Conservation (phyloP, 2,113 vertebrate genomes). For the Turdus rufiventris region DNA sequence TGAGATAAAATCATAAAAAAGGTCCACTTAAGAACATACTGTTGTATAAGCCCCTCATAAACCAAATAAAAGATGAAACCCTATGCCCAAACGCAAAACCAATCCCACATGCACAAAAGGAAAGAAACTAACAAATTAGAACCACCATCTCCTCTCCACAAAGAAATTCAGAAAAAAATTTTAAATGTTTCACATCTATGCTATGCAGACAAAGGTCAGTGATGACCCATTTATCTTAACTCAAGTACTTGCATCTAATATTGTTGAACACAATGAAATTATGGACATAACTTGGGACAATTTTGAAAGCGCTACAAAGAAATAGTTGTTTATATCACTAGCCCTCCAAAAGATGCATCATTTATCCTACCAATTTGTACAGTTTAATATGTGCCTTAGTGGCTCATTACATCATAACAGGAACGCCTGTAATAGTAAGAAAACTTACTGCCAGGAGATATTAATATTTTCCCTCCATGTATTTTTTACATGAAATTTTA, state of each 20-base stretch:
- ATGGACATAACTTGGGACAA: neutral
- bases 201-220: neutral
- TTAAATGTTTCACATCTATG: neutral
- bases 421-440: neutral
- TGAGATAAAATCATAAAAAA: neutral
- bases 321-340: neutral
- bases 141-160: neutral
- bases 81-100: neutral
- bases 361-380: neutral
- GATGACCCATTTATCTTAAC: neutral
- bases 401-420: neutral
- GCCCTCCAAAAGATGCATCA: neutral
- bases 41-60: accelerated
- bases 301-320: neutral
- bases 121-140: neutral
- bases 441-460: neutral
- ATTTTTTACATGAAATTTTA: neutral
- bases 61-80: neutral
- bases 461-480: neutral
- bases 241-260: neutral
- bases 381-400: neutral
- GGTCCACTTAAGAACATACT: neutral
- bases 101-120: neutral
- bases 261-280: accelerated
- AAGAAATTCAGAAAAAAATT: neutral